A percentile compares a stretch with the other conserved stretches of the same genome.
Conservation (phyloP, 2,888 invertebrate species). For the Subacronicta megacephala region DNA sequence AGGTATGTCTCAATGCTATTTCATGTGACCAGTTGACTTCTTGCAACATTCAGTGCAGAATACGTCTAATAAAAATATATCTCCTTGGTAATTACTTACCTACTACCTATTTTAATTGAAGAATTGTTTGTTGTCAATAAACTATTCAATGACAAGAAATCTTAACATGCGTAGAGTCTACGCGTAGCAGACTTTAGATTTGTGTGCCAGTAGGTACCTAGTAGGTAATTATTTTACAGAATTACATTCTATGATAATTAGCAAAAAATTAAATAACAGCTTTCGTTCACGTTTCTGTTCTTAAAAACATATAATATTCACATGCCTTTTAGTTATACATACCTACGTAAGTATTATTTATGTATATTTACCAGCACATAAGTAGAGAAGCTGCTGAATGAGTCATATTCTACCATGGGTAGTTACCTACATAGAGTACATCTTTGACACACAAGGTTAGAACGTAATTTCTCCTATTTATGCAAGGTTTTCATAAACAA, state of each 20-base stretch:
- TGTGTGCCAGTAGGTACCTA: no score
- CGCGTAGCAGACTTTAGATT: not conserved
- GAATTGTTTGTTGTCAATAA: no score
- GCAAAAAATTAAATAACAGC: not conserved
- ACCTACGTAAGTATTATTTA: not conserved
- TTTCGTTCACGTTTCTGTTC: not conserved
- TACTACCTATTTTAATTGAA: no score
- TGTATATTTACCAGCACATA: not conserved
- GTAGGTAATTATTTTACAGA: no score
- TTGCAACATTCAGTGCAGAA: constrained; percentile 9
- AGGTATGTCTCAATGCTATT: constrained; percentile 47
- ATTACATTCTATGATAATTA: constrained; percentile 1
- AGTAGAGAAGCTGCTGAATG: constrained; percentile 12
- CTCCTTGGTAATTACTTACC: no score
- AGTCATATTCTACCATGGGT: constrained; percentile 36
- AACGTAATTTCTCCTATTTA: constrained; percentile 30
- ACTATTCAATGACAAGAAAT: constrained; percentile 9
- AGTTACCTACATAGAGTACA: constrained; percentile 13
- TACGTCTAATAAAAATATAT: no score
- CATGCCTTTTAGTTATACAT: not conserved
- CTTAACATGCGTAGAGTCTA: constrained; percentile 1
- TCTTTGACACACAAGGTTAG: constrained; percentile 31
- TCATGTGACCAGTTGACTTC: constrained; percentile 27
- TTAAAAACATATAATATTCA: not conserved
- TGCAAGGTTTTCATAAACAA: constrained; percentile 3